Conservation (phyloP, 92 coral and sea anemone species). For the Porites rus region DNA sequence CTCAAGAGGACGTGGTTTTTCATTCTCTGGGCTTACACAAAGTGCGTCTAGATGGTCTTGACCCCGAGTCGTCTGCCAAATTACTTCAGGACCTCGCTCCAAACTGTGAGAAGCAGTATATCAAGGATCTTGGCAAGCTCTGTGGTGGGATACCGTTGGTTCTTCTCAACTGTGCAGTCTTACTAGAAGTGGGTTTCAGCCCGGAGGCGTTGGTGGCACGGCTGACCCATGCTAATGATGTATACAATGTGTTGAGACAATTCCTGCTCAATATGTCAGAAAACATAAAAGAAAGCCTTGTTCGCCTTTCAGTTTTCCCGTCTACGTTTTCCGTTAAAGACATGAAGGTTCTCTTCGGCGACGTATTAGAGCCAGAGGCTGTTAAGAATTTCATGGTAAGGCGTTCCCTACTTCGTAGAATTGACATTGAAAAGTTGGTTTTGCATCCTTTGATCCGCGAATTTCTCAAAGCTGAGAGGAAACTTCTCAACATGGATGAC, state of each 20-base stretch:
- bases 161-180: too few species aligned
- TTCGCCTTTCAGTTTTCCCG: constrained; percentile 3
- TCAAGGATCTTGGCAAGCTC: neutral
- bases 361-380: neutral
- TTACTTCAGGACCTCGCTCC: neutral
- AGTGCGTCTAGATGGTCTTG: neutral
- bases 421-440: neutral
- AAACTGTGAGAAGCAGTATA: neutral
- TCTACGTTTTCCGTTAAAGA: neutral
- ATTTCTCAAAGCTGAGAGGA: constrained; percentile 5
- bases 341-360: neutral
- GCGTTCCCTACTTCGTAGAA: neutral
- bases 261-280: neutral
- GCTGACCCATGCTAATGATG: neutral
- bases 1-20: constrained; percentile 8
- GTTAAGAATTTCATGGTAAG: neutral
- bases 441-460: constrained; percentile 24
- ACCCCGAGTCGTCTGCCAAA: constrained; percentile 1
- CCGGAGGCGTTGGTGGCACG: neutral
- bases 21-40: neutral
- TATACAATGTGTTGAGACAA: neutral
- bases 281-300: neutral
- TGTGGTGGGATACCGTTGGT: neutral
- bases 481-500: neutral
- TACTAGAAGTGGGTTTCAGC: too few species aligned